Percentiles rank a stretch among this genome's conserved stretches.
Conservation (phyloP, 2,113 vertebrate genomes). For the Malurus elegans region DNA sequence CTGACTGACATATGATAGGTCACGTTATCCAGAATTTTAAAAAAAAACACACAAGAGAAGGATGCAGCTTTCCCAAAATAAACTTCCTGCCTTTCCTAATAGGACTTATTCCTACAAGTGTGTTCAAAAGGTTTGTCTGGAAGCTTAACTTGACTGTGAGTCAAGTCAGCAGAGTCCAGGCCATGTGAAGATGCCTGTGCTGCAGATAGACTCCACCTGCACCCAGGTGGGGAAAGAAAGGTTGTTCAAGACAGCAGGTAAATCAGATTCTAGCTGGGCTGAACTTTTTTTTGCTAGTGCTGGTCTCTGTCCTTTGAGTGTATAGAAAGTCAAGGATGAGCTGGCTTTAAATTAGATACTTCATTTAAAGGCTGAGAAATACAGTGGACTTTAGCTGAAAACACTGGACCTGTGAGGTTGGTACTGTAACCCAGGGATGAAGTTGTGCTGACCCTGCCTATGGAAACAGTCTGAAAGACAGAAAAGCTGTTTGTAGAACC, state of each 20-base stretch:
- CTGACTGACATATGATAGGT: not conserved
- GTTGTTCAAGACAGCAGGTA: not conserved
- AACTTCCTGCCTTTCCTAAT: not conserved
- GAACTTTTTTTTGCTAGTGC: not conserved
- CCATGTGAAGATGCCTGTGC: rapidly evolving
- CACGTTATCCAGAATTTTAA: not conserved
- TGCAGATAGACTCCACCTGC: not conserved
- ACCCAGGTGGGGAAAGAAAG: not conserved
- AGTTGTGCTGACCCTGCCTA: not conserved
- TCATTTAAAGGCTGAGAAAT: not conserved
- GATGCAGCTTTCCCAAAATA: not conserved
- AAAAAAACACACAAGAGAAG: not conserved
- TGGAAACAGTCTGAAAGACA: not conserved
- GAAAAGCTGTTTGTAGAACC: not conserved
- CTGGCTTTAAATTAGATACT: not conserved
- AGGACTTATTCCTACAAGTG: not conserved
- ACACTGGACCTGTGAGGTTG: not conserved
- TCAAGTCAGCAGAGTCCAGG: not conserved
- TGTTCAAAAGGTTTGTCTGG: not conserved
- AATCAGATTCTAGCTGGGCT: not conserved
- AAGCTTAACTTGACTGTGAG: not conserved
- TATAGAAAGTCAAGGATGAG: not conserved
- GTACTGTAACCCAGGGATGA: not conserved
- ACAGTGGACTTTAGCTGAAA: not conserved
- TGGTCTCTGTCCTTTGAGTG: not conserved